A percentile compares a stretch with the other conserved stretches of the same genome.
These are phyloP conservation scores for Nebria ingens DNA, from an alignment of 1,140 invertebrate genomes.

Conservation along the genomic window DNA sequence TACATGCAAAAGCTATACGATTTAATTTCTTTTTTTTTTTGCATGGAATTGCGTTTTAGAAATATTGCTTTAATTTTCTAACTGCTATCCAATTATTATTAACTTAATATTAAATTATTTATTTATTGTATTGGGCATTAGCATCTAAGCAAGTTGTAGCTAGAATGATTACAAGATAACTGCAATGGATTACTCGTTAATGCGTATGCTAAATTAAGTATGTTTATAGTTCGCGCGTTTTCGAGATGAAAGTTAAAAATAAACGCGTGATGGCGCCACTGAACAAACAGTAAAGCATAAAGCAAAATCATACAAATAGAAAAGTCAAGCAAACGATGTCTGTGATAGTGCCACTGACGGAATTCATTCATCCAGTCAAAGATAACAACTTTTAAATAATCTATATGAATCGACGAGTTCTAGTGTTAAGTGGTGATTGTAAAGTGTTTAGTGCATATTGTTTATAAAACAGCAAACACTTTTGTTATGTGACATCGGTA, in stretches of 20 bases:
- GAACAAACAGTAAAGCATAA: not conserved
- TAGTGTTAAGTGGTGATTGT: not conserved
- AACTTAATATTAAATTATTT: too few relatives aligned
- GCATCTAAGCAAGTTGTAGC: too few relatives aligned
- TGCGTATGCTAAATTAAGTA: too few relatives aligned
- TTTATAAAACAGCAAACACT: not conserved
- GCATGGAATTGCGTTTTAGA: too few relatives aligned
- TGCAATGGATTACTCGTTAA: too few relatives aligned
- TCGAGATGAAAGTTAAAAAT: not conserved
- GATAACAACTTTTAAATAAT: not conserved
- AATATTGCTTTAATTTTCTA: too few relatives aligned
- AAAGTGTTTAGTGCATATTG: not conserved
- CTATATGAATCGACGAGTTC: not conserved
- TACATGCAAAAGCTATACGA: too few relatives aligned
- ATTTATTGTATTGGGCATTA: too few relatives aligned
- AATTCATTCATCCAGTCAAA: not conserved
- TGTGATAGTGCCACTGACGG: conserved; percentile 6
- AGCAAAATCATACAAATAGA: not conserved
- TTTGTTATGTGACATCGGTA: conserved; percentile 9
- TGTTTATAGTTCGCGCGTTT: not conserved
- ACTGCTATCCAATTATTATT: too few relatives aligned
- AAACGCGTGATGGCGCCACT: not conserved
- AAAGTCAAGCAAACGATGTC: conserved; percentile 9
- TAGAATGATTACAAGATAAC: too few relatives aligned
- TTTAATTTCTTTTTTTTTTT: too few relatives aligned